Evolutionary conservation across 2,888 invertebrate genomes (phyloP).

Genomic region (Luffia ferchaultella): DNA sequence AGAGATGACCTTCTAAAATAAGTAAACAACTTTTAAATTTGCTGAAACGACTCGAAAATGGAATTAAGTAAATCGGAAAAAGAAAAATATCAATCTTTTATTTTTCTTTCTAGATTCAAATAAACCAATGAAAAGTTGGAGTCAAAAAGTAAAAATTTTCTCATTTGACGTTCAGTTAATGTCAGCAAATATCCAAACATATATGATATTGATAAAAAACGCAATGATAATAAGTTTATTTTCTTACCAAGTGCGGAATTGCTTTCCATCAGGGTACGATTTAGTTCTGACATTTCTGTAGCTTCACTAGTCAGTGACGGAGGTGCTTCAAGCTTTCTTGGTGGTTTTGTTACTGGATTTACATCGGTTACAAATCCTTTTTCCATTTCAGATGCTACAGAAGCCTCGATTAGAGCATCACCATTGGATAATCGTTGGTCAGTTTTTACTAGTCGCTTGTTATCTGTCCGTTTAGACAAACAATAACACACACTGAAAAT

Average conservation of each 20-base stretch:
- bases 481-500: conserved; percentile 61
- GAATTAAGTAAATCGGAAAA: too few relatives aligned
- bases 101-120: too few relatives aligned
- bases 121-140: too few relatives aligned
- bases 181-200: too few relatives aligned
- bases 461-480: conserved; percentile 53
- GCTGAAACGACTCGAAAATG: too few relatives aligned
- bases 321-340: conserved; percentile 75
- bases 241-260: conserved; percentile 78
- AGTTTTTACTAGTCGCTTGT: conserved; percentile 68
- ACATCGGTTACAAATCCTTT: conserved; percentile 82
- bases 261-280: conserved; percentile 78
- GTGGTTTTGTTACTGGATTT: conserved; percentile 84
- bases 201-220: too few relatives aligned
- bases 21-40: too few relatives aligned
- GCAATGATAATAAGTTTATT: background rate
- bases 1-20: too few relatives aligned
- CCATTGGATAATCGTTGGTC: conserved; percentile 70
- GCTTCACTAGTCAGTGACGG: conserved; percentile 70
- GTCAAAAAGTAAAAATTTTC: too few relatives aligned
- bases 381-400: conserved; percentile 79
- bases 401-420: conserved; percentile 74
- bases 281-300: conserved; percentile 83
- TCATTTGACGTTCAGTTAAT: too few relatives aligned
- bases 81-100: too few relatives aligned